phyloP scores from a whole-genome alignment of 2,888 invertebrate genomes.

The Aproaerema taeniolella region DNA sequence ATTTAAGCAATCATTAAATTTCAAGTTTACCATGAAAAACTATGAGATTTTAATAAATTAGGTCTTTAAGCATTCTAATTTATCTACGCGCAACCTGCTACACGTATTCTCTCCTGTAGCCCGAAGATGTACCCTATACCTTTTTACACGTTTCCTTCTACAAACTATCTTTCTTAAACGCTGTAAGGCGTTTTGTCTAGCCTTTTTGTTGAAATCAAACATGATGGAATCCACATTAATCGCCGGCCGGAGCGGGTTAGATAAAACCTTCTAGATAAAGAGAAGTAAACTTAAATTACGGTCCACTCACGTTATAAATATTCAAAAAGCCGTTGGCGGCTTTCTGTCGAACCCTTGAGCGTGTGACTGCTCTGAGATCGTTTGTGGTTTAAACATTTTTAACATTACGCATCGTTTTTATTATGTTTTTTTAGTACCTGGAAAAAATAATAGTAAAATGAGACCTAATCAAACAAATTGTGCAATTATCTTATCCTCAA shows the following conservation, averaged over 20 bases:
- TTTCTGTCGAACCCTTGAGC: not conserved
- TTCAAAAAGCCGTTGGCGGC: constrained; percentile 47
- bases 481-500: too few relatives aligned
- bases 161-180: not conserved
- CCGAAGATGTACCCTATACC: too few relatives aligned
- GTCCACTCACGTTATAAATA: constrained; percentile 67
- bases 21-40: too few relatives aligned
- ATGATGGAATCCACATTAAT: constrained; percentile 35
- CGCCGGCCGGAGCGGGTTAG: constrained; percentile 36
- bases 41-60: too few relatives aligned
- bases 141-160: not conserved
- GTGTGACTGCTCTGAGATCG: not conserved
- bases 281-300: constrained; percentile 67
- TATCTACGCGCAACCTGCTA: too few relatives aligned
- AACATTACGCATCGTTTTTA: not conserved
- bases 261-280: constrained; percentile 62
- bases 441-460: too few relatives aligned
- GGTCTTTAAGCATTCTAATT: too few relatives aligned
- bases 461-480: too few relatives aligned
- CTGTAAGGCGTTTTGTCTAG: constrained; percentile 5
- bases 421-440: not conserved
- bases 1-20: too few relatives aligned
- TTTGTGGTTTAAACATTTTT: not conserved
- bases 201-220: constrained; percentile 16
- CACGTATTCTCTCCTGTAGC: too few relatives aligned